Percentiles rank a stretch among this genome's conserved stretches.
phyloP scores from a whole-genome alignment of 2,113 vertebrate genomes.

The Eolophus roseicapilla region DNA sequence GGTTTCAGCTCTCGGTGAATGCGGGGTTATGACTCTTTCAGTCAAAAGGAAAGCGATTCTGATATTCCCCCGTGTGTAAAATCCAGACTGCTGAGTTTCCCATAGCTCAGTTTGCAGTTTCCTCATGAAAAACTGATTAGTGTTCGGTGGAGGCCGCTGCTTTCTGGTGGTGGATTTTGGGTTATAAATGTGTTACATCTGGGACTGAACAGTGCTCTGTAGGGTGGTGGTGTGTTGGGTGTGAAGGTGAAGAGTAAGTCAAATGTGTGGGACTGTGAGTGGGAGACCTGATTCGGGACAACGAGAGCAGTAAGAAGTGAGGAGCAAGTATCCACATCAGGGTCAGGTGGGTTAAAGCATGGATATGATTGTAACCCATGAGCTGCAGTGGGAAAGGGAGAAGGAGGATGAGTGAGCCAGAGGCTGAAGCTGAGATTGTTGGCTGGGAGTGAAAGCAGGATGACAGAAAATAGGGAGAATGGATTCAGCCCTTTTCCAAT shows the following conservation, averaged over 20 bases:
- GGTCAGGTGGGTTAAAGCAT: neutral
- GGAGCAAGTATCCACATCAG: neutral
- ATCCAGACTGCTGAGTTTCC: slow-evolving; percentile 61
- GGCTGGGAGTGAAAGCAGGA: fast-evolving
- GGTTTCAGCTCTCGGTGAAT: slow-evolving; percentile 26
- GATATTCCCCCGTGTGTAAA: slow-evolving; percentile 57
- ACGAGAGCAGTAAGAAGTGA: neutral
- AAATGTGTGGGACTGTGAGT: neutral
- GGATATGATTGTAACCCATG: neutral
- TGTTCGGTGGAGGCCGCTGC: neutral
- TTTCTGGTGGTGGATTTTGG: fast-evolving
- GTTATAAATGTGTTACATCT: neutral
- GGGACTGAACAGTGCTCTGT: neutral
- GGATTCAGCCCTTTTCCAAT: fast-evolving
- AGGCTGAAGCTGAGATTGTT: fast-evolving
- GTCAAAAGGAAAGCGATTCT: slow-evolving; percentile 49
- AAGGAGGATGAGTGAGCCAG: fast-evolving
- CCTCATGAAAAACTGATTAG: slow-evolving; percentile 24
- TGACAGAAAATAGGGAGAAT: neutral
- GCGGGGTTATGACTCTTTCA: slow-evolving; percentile 57
- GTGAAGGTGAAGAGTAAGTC: neutral
- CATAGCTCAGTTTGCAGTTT: neutral
- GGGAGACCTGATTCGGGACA: neutral
- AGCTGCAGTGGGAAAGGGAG: neutral
- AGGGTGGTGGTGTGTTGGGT: fast-evolving